phyloP scores from a whole-genome alignment of 2,797 vertebrate species.

The Myotis planiceps region DNA sequence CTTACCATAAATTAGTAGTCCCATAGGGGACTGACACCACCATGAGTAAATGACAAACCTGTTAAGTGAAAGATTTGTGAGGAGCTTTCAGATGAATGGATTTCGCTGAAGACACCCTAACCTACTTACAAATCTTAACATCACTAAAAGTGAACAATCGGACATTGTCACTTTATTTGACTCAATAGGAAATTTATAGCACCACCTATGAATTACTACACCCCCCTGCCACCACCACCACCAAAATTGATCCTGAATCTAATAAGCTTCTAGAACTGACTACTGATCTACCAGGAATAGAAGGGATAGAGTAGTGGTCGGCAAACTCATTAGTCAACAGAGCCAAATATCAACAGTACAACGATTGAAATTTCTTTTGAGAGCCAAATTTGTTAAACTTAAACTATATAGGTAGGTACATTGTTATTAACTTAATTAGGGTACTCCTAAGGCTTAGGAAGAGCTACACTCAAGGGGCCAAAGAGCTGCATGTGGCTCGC shows the following conservation, averaged over 20 bases:
- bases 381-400: no score
- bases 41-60: neutral
- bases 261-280: neutral
- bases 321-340: no score
- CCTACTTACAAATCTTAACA: neutral
- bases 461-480: no score
- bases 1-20: neutral
- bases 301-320: neutral
- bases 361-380: no score
- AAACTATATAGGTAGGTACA: no score
- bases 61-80: neutral
- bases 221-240: neutral
- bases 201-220: neutral
- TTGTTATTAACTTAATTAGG: no score
- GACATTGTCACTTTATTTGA: neutral
- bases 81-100: neutral
- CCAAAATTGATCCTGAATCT: neutral
- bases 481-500: no score
- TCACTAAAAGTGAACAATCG: neutral
- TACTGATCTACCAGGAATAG: neutral
- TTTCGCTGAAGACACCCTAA: neutral
- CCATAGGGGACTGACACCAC: neutral
- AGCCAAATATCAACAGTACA: no score
- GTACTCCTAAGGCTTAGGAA: no score
- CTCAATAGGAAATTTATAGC: neutral